Base-by-base conservation (phyloP, 1,140 invertebrate species). In the Camponotus floridanus region DNA sequence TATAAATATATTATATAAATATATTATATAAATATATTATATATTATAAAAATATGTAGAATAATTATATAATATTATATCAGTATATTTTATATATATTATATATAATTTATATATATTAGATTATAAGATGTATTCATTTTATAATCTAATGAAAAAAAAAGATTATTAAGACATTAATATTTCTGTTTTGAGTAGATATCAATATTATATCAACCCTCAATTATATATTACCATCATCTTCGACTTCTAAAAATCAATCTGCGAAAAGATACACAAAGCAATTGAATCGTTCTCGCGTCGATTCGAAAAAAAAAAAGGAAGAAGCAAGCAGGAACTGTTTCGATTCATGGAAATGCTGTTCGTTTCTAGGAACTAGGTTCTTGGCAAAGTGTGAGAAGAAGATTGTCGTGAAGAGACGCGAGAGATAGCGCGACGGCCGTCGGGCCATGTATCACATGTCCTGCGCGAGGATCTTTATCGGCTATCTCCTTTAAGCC, bases 321-420 rank as follows among this genome's bases (percentile, higher is more conserved):
- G 15, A 51, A 0, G 9, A 18, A 15, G 11, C 39, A 61, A n/a
- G n/a, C 45, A 78, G 18, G 42, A 31, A 85, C 45, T 42, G 80
- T 55, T 36, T n/a, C 55, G 68, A 74, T 87, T 81, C 42, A 61
- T 31, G 21, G 4, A 57, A 36, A 9, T 51, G 51, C n/a, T 26
- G 33, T n/a, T 73, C 68, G 81, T 95, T 94, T 94, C 94, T 93
- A 94, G 92, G 92, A 93, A 94, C 94, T 26, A 26, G 92, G 93
- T 89, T 39, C 36, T 39, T 18, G 48, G 90, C 64, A 71, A 83
- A 79, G 78, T 76, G 78, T 81, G 81, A 86, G 70, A 45, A 45
- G 42, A 85, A 76, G 79, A 42, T 36, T 80, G 74, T 36, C 61
- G 45, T 42, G 26, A 18, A 2, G 3, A 42, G 31, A n/a, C 74